Conservation (phyloP, 2,888 invertebrate species). For the Eristalis intricaria region DNA sequence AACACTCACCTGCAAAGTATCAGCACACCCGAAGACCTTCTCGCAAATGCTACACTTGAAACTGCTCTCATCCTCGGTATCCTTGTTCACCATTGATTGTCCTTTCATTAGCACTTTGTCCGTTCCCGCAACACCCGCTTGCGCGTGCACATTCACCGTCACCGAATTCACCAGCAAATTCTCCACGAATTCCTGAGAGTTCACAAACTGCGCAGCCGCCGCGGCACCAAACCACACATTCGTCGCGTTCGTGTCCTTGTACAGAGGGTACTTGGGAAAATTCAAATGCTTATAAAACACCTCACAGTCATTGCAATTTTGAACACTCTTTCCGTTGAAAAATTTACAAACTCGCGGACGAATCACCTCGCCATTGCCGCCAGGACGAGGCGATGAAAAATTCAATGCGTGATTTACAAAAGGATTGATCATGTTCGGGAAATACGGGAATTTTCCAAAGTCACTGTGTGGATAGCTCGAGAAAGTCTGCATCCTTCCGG, state of each 20-base stretch:
- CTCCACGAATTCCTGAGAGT: constrained; percentile 68
- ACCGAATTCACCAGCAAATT: constrained; percentile 71
- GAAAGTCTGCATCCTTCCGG: constrained; percentile 38
- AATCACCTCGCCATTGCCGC: constrained; percentile 56
- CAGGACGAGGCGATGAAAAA: constrained; percentile 40
- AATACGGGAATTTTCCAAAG: constrained; percentile 44
- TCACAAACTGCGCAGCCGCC: constrained; percentile 57
- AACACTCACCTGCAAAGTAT: constrained; percentile 79
- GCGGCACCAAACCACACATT: constrained; percentile 59
- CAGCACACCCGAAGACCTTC: constrained; percentile 80
- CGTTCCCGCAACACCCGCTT: not conserved
- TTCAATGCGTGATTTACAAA: constrained; percentile 49
- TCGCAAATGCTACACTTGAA: constrained; percentile 81
- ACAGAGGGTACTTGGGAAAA: constrained; percentile 62
- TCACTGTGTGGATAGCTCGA: constrained; percentile 22
- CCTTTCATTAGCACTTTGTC: constrained; percentile 30
- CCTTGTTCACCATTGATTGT: constrained; percentile 6
- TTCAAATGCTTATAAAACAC: constrained; percentile 73
- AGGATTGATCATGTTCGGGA: constrained; percentile 53
- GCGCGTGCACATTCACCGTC: constrained; percentile 52
- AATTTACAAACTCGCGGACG: constrained; percentile 70
- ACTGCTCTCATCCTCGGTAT: constrained; percentile 78
- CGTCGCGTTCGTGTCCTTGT: constrained; percentile 41
- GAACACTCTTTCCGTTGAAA: constrained; percentile 50
- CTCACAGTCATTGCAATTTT: constrained; percentile 72